phyloP scores from a whole-genome alignment of 2,113 vertebrate genomes.

The Dasyurus viverrinus region DNA sequence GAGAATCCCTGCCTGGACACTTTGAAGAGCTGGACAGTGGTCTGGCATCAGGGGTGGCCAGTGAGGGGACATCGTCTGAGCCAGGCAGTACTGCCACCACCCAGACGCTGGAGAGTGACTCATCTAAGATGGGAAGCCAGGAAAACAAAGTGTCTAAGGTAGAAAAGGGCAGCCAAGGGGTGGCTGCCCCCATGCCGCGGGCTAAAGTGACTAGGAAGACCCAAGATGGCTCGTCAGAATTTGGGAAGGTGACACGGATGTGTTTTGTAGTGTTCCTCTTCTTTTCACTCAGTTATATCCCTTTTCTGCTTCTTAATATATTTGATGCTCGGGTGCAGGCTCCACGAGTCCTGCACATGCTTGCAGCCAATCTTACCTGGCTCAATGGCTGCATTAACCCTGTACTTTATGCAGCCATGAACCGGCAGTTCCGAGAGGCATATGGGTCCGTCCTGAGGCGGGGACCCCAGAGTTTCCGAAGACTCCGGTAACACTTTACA shows the following conservation, averaged over 20 bases:
- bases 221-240: conserved; percentile 84
- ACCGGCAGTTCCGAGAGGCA: conserved; percentile 89
- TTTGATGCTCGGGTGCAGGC: conserved; percentile 83
- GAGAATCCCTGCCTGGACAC: conserved; percentile 34
- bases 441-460: conserved; percentile 83
- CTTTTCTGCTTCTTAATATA: conserved; percentile 90
- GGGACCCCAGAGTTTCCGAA: conserved; percentile 61
- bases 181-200: neutral
- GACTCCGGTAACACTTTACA: conserved; percentile 46
- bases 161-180: conserved; percentile 22
- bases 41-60: conserved; percentile 78
- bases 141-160: neutral
- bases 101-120: conserved; percentile 61
- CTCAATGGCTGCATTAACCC: conserved; percentile 93
- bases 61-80: conserved; percentile 81
- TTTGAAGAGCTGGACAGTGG: conserved; percentile 84
- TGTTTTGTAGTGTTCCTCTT: conserved; percentile 91
- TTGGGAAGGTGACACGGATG: conserved; percentile 89
- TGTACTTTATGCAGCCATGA: conserved; percentile 91
- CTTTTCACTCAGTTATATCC: conserved; percentile 87
- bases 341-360: conserved; percentile 88
- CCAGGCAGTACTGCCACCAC: conserved; percentile 58
- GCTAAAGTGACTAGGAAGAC: conserved; percentile 6
- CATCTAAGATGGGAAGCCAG: conserved; percentile 34
- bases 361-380: conserved; percentile 92